These are phyloP conservation scores for Tipula unca DNA, from an alignment of 2,888 invertebrate species.

Conservation along the genomic window DNA sequence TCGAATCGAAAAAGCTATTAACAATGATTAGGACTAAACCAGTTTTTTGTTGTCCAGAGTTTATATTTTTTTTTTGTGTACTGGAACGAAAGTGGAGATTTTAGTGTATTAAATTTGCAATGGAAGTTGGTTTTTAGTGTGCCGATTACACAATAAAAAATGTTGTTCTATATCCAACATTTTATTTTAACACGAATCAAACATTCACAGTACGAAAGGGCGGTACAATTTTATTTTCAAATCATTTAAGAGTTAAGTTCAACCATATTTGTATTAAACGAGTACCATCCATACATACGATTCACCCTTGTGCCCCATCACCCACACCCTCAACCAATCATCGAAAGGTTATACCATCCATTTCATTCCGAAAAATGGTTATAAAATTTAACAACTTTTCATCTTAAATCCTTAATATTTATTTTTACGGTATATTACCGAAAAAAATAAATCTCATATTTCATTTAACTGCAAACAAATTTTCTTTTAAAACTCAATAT, in stretches of 20 bases:
- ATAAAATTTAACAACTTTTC: slow-evolving; percentile 14
- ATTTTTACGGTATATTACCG: slow-evolving; percentile 14
- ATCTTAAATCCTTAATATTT: slow-evolving; percentile 14
- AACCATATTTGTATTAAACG: background rate
- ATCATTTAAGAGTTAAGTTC: background rate
- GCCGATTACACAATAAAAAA: too few species aligned
- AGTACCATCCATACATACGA: background rate
- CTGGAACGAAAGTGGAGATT: background rate
- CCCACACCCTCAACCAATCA: background rate
- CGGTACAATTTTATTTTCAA: too few species aligned
- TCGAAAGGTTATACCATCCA: background rate
- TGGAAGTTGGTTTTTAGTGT: too few species aligned
- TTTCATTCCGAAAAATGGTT: background rate
- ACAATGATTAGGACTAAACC: background rate
- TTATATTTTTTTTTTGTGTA: background rate
- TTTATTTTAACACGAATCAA: too few species aligned
- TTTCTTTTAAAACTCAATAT: slow-evolving; percentile 16
- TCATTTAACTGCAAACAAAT: slow-evolving; percentile 18
- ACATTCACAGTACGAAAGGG: too few species aligned
- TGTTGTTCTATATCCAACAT: too few species aligned
- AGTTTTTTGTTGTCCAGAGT: background rate
- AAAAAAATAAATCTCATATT: slow-evolving; percentile 16
- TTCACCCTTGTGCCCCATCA: background rate
- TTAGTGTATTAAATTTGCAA: background rate
- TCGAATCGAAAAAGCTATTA: background rate